Base-by-base conservation (phyloP, 2,797 vertebrate species). In the Galaxias olidus region DNA sequence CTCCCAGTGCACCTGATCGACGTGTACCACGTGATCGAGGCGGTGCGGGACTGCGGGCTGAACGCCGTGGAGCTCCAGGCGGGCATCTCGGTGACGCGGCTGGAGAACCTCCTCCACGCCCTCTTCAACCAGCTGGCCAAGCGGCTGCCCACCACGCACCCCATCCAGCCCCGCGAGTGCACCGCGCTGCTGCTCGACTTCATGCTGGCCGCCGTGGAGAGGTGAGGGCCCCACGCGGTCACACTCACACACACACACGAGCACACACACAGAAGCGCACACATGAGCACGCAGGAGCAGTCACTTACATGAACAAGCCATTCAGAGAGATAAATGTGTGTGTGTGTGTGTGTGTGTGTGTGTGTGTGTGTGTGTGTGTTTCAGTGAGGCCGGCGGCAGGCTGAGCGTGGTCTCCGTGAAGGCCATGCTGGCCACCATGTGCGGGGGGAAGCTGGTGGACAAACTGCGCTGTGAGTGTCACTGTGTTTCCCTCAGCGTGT, bases 1-100 rank as follows among this genome's bases (percentile, higher is more conserved):
- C 0, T 19, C 59, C 5, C 56, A 97, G 95, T 98, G 74, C 95
- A 97, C 66, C 92, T 98, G 4, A 93, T 98, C 18, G 95, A 98
- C 76, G 95, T 98, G 68, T 97, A 95, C 93, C 94, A 98, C 8
- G 94, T 97, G 90, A 97, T 97, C 0, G 96, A 98, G 91, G 95
- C 96, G 63, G 95, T 98, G 84, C 86, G 96, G 62, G 96, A 98
- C 5, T 94, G 95, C 0, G 95, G 96, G 68, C 93, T 98, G 80
- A 98, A 96, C 69, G 91, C 93, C 0, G 71, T 96, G 63, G 95
- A 98, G 57, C 91, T 92, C 5, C 81, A 81, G 54, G 88, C 93
- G 0, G 93, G 93, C 77, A 90, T 96, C 68, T 95, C 89, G 0
- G 92, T 95, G 74, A 93, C 90, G 65, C 88, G 95, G 11, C 91